Conservation (phyloP, 2,113 vertebrate genomes). For the Syrmaticus mikado region DNA sequence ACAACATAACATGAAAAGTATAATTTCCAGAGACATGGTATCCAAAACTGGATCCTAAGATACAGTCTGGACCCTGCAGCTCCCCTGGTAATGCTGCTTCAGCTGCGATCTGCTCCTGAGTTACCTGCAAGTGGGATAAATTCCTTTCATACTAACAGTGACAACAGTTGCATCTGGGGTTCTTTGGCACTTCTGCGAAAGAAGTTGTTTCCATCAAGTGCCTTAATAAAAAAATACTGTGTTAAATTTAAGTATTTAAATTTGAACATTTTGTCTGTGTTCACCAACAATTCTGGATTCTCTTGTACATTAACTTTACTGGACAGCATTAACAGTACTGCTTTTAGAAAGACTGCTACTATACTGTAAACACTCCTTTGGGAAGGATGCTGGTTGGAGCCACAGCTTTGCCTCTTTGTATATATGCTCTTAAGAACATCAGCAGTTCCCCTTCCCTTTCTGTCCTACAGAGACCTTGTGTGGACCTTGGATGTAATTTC, state of each 20-base stretch:
- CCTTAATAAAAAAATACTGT: neutral
- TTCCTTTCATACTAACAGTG: neutral
- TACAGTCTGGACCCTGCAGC: neutral
- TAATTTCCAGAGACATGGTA: neutral
- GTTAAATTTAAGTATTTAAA: neutral
- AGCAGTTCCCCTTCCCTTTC: neutral
- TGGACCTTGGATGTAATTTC: accelerated
- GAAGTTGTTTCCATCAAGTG: neutral
- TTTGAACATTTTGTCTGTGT: neutral
- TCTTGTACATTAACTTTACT: neutral
- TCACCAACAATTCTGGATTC: neutral
- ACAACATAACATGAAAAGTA: neutral
- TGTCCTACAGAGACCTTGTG: neutral
- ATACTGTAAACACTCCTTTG: neutral
- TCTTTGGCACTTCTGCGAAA: neutral
- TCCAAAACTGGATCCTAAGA: neutral
- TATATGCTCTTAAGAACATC: neutral
- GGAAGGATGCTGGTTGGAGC: neutral
- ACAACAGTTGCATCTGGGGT: neutral
- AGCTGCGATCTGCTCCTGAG: accelerated
- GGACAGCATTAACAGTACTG: neutral
- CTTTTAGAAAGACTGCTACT: neutral
- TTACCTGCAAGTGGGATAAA: neutral
- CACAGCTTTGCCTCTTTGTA: neutral
- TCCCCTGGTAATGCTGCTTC: neutral